Evolutionary conservation across 2,797 vertebrate species (phyloP).

Genomic region (Lacerta agilis): DNA sequence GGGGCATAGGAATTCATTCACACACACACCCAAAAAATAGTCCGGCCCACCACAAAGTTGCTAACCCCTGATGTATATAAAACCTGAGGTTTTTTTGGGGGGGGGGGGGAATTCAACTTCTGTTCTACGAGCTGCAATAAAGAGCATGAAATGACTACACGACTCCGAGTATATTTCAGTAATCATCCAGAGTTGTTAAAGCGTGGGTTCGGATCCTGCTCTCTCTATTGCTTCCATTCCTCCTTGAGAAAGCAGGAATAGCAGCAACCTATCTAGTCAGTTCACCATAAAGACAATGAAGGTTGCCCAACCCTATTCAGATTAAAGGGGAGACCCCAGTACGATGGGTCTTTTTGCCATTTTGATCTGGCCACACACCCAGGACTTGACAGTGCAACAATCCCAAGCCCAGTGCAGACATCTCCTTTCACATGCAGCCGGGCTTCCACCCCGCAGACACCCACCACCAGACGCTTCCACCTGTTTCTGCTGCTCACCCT

Average conservation of each 20-base stretch:
- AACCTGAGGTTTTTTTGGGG: too few relatives aligned
- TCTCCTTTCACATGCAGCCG: too few relatives aligned
- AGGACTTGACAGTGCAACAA: background rate
- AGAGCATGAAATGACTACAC: too few relatives aligned
- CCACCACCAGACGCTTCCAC: background rate
- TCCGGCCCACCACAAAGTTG: too few relatives aligned
- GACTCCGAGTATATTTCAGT: background rate
- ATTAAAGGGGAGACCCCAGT: background rate
- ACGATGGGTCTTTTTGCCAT: too few relatives aligned
- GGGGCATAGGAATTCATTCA: too few relatives aligned
- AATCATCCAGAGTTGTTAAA: too few relatives aligned
- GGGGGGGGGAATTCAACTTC: too few relatives aligned
- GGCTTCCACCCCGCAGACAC: background rate
- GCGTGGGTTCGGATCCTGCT: background rate
- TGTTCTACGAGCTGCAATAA: too few relatives aligned
- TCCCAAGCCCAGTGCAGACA: background rate
- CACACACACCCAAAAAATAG: too few relatives aligned
- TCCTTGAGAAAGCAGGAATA: background rate
- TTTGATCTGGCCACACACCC: background rate
- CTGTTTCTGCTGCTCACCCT: conserved; percentile 24
- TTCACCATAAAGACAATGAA: too few relatives aligned
- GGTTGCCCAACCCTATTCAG: background rate
- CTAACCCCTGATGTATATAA: too few relatives aligned
- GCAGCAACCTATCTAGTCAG: background rate
- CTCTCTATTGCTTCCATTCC: background rate